These are phyloP conservation scores for Epinephelus cyanopodus DNA, from an alignment of 2,113 vertebrate species.

Conservation along the genomic window DNA sequence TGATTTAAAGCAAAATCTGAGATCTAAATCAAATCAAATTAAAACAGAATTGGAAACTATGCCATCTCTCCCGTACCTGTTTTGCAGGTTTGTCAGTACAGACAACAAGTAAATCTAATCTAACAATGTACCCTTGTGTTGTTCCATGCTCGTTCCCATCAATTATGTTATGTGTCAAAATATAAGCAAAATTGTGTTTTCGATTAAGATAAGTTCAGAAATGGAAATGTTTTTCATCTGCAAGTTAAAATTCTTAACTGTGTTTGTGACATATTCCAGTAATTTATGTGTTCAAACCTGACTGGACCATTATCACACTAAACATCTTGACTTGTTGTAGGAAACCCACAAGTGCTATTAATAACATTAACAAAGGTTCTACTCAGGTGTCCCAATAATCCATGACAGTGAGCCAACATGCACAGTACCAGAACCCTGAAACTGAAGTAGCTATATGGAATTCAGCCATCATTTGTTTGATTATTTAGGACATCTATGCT, in stretches of 20 bases:
- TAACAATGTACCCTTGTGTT: not conserved
- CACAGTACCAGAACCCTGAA: too few relatives aligned
- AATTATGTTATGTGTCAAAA: not conserved
- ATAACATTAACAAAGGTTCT: too few relatives aligned
- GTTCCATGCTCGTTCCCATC: not conserved
- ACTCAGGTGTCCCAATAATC: too few relatives aligned
- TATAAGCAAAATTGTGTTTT: not conserved
- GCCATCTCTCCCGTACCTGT: not conserved
- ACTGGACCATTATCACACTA: not conserved
- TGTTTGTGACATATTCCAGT: too few relatives aligned
- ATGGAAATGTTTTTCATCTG: not conserved
- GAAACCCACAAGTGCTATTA: too few relatives aligned
- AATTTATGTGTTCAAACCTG: not conserved
- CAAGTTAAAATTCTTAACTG: too few relatives aligned
- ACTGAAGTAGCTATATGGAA: too few relatives aligned
- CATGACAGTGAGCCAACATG: too few relatives aligned
- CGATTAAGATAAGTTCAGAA: not conserved
- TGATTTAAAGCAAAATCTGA: not conserved
- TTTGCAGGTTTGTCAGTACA: too few relatives aligned
- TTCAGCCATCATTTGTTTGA: too few relatives aligned
- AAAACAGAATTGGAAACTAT: not conserved
- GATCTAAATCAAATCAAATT: not conserved
- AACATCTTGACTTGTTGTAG: too few relatives aligned
- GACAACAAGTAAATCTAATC: not conserved
- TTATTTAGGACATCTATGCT: too few relatives aligned